Percentiles rank a stretch among this genome's conserved stretches.
Evolutionary conservation across 2,113 vertebrate genomes (phyloP).

Genomic region (Sterna hirundo): DNA sequence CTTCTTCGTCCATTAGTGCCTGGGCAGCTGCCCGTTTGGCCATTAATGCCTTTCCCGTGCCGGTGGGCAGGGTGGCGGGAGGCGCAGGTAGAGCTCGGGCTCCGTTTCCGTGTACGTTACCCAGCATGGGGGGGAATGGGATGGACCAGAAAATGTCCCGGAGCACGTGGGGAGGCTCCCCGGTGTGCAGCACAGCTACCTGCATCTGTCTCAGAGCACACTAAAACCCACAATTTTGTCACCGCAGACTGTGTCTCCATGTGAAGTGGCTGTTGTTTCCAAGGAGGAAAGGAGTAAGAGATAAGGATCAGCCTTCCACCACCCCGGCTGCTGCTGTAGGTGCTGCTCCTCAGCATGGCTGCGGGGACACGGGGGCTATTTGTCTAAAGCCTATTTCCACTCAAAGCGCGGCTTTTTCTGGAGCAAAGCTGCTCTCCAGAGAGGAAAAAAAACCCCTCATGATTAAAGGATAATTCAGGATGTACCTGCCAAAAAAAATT

Average conservation of each 20-base stretch:
- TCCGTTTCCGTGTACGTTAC: accelerated
- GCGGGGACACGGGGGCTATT: neutral
- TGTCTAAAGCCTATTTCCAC: neutral
- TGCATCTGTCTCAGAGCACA: accelerated
- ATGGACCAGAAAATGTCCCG: neutral
- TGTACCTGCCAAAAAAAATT: neutral
- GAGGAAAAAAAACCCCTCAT: neutral
- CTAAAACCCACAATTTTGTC: neutral
- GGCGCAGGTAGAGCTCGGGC: neutral
- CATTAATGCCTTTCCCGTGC: neutral
- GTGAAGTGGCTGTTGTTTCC: neutral
- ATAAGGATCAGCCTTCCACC: neutral
- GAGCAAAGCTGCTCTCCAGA: neutral
- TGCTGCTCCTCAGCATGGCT: neutral
- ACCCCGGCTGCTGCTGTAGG: neutral
- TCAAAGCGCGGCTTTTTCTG: accelerated
- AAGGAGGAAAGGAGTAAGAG: neutral
- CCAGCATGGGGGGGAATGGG: neutral
- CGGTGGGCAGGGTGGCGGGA: neutral
- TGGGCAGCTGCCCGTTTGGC: neutral
- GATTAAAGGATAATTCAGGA: neutral
- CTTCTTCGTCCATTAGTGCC: neutral
- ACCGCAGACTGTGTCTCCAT: accelerated
- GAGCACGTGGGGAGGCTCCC: neutral
- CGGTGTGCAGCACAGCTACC: accelerated